Percentiles rank a stretch among this genome's conserved stretches.
phyloP scores from a whole-genome alignment of 2,113 vertebrate genomes.

The Eurystomus gularis region DNA sequence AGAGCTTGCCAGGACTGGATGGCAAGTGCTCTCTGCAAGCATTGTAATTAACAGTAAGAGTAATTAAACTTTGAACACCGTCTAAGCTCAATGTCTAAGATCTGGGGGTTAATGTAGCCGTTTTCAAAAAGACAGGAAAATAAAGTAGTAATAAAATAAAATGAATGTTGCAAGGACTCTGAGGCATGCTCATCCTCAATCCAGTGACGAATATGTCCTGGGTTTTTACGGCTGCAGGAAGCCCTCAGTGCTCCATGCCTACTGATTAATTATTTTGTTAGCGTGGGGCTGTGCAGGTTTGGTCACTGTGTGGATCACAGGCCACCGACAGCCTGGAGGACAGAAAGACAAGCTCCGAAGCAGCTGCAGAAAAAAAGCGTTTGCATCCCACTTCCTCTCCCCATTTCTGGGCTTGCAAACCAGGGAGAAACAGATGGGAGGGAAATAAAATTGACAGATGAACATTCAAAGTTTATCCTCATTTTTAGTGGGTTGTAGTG shows the following conservation, averaged over 20 bases:
- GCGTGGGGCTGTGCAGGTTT: background rate
- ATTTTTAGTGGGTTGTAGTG: slow-evolving; percentile 28
- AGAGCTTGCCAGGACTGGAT: background rate
- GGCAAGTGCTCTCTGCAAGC: background rate
- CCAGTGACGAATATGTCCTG: background rate
- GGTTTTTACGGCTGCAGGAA: background rate
- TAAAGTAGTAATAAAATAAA: slow-evolving; percentile 16
- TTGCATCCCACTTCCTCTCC: background rate
- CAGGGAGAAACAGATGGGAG: slow-evolving; percentile 30
- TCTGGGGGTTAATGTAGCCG: slow-evolving; percentile 11
- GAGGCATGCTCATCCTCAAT: background rate
- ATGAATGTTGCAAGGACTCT: background rate
- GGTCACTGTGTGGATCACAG: background rate
- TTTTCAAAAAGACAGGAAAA: slow-evolving; percentile 41
- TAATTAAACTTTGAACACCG: slow-evolving; percentile 7
- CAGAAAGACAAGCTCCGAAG: background rate
- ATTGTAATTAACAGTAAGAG: background rate
- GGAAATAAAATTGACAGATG: slow-evolving; percentile 53
- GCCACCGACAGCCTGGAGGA: background rate
- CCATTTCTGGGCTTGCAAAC: background rate
- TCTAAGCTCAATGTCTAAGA: background rate
- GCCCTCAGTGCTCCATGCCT: background rate
- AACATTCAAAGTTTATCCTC: slow-evolving; percentile 50
- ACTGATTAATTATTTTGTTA: background rate
- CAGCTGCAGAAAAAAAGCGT: background rate